Evolutionary conservation across 2,113 vertebrate species (phyloP), one percentile per base, ranked within the genome.

Genomic region (Eurystomus gularis): DNA sequence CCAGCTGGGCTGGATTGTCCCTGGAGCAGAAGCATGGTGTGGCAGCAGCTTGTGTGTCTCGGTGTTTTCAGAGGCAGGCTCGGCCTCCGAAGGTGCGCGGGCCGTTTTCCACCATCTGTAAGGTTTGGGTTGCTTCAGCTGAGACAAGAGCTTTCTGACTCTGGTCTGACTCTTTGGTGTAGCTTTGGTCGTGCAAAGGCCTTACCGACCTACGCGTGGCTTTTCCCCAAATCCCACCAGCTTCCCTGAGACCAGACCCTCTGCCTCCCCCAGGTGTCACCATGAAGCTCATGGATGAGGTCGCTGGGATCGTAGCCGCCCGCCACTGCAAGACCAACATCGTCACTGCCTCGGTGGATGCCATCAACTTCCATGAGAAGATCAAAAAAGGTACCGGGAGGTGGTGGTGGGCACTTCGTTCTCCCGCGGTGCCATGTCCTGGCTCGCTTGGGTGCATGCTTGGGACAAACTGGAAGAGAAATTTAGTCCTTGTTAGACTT

Each of bases 251-350:
- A 79, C 1, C 10, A 17, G 28, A 28, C 62, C 24, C 72, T 78
- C 51, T 91, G 49, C 35, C 88, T 71, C 28, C 79, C 35, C 12
- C 97, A 99, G 99, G 99, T 42, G 99, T 99, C 94, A 99, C 99
- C 89, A 99, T 99, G 99, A 99, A 99, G 97, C 97, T 99, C 90
- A 99, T 99, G 99, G 99, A 99, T 0, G 99, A 99, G 82, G 99
- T 99, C 0, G 99, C 99, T 0, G 99, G 99, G 37, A 99, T 99
- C 3, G 99, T 99, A 75, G 99, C 99, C 0, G 98, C 98, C 5
- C 99, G 99, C 13, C 99, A 99, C 96, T 99, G 99, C 98, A 98
- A 98, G 97, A 99, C 99, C 95, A 99, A 99, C 96, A 98, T 99
- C 0, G 99, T 99, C 96, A 99, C 99, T 0, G 99, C 99, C 60